Evolutionary conservation across 2,888 invertebrate species (phyloP), one percentile per base, ranked within the genome.

Genomic region (Drosophila niveifrons): DNA sequence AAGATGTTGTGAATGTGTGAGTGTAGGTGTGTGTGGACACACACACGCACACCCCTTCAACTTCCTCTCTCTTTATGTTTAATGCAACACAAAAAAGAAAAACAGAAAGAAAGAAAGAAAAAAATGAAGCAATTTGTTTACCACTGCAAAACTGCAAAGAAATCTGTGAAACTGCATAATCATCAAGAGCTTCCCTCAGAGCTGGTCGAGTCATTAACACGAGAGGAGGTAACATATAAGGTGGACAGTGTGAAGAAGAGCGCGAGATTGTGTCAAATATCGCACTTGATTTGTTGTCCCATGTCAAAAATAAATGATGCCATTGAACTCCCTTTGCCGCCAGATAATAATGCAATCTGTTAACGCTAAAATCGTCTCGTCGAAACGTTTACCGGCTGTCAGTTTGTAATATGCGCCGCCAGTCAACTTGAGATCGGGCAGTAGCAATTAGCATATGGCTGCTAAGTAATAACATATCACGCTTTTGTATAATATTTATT

Each of bases 391-490:
- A 71, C 74, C 65, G 77, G 67, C 47, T 65, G 63, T 56, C 56
- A 8, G 50, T 28, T 53, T 31, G n/a, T 9, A 68, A 48, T 36
- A 56, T 51, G 56, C 39, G 56, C 39, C 47, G 31, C 17, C 62
- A 70, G 65, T 61, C 78, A 28, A 72, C 64, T 72, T 61, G 28
- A 41, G 71, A 70, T 82, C 64, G 46, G 51, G 7, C 64, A 51
- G 64, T 58, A 47, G 66, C 71, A 85, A 83, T 83, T 83, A 83
- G 66, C 83, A 87, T 73, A 66, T 72, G 65, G 29, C 57, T 72
- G 88, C 68, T 74, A 88, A 83, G 55, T 82, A 66, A 57, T 31
- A 53, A 34, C 61, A 67, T 56, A 13, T 44, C 58, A 63, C 41
- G 48, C 17, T 23, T 23, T 36, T 50, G n/a, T n/a, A 43, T 23